These are phyloP conservation scores for Drosophila takahashii DNA, from an alignment of 1,140 invertebrate species.

Conservation along the genomic window DNA sequence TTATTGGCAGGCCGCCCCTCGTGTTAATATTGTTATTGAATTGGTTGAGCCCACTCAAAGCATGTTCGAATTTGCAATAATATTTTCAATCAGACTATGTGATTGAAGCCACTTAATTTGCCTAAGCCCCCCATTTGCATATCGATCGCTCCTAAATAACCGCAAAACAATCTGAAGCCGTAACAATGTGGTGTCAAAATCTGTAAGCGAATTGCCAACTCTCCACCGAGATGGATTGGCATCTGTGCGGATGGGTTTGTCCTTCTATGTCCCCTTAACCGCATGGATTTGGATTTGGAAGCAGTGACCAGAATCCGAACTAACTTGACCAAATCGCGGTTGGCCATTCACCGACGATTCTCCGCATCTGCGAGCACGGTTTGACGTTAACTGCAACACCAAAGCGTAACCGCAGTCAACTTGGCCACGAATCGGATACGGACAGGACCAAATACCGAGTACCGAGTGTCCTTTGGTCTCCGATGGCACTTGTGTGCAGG, in stretches of 20 bases:
- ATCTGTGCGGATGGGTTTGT: neutral
- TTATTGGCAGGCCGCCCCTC: neutral
- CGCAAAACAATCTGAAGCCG: slow-evolving; percentile 27
- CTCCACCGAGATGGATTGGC: slow-evolving; percentile 13
- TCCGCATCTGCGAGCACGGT: slow-evolving; percentile 35
- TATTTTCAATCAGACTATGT: slow-evolving; percentile 16
- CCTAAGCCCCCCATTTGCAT: slow-evolving; percentile 27
- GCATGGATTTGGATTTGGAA: slow-evolving; percentile 16
- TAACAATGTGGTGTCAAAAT: slow-evolving; percentile 51
- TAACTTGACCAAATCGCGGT: slow-evolving; percentile 73
- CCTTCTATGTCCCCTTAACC: neutral
- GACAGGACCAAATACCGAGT: slow-evolving; percentile 20
- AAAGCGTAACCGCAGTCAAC: slow-evolving; percentile 67
- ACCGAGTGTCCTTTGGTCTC: slow-evolving; percentile 35
- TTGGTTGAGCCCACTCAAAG: slow-evolving; percentile 6
- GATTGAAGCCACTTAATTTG: slow-evolving; percentile 45
- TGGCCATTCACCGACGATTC: slow-evolving; percentile 47
- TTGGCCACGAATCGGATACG: slow-evolving; percentile 48
- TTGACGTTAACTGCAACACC: slow-evolving; percentile 70
- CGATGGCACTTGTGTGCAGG: slow-evolving; percentile 46
- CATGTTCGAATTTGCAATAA: slow-evolving; percentile 14
- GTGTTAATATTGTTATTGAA: slow-evolving; percentile 15
- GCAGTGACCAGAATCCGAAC: slow-evolving; percentile 57
- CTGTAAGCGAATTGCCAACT: slow-evolving; percentile 22
- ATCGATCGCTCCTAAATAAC: slow-evolving; percentile 36